Conservation (phyloP, 2,888 invertebrate species). For the Mythimna loreyi region DNA sequence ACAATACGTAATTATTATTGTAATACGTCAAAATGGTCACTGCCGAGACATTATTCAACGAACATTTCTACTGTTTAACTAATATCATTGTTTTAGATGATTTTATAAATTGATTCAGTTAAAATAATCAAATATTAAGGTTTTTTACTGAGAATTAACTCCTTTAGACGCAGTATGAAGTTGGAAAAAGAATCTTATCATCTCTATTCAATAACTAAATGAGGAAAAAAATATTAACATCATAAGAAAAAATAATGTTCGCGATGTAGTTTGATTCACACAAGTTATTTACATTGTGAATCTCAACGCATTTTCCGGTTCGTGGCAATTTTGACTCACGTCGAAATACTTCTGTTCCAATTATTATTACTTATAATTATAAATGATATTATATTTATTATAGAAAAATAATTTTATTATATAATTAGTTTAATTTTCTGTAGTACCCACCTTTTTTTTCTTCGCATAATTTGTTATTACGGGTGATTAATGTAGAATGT, state of each 20-base stretch:
- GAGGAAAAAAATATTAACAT: not conserved
- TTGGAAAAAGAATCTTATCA: not conserved
- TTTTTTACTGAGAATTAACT: not conserved
- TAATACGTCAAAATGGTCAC: constrained; percentile 55
- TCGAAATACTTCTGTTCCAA: constrained; percentile 42
- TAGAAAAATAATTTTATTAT: constrained; percentile 49
- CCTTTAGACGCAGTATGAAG: constrained; percentile 2
- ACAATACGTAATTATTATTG: constrained; percentile 43
- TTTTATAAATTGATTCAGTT: not conserved
- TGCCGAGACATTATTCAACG: constrained; percentile 11
- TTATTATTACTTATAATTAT: constrained; percentile 40
- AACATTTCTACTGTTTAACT: constrained; percentile 4
- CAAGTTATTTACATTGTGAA: constrained; percentile 12
- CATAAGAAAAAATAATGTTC: not conserved
- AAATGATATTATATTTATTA: constrained; percentile 62
- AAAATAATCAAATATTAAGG: not conserved
- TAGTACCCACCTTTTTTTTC: constrained; percentile 63
- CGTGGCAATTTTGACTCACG: constrained; percentile 50
- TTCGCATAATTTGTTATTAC: constrained; percentile 61
- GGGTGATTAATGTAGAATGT: constrained; percentile 46
- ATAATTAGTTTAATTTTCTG: constrained; percentile 57
- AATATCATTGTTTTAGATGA: no score
- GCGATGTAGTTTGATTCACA: constrained; percentile 47
- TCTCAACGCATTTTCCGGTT: constrained; percentile 20
- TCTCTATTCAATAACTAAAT: constrained; percentile 1